A percentile compares a stretch with the other conserved stretches of the same genome.
These are phyloP conservation scores for Mormyrops attenuatus DNA, from an alignment of 2,797 vertebrate species.

Conservation along the genomic window DNA sequence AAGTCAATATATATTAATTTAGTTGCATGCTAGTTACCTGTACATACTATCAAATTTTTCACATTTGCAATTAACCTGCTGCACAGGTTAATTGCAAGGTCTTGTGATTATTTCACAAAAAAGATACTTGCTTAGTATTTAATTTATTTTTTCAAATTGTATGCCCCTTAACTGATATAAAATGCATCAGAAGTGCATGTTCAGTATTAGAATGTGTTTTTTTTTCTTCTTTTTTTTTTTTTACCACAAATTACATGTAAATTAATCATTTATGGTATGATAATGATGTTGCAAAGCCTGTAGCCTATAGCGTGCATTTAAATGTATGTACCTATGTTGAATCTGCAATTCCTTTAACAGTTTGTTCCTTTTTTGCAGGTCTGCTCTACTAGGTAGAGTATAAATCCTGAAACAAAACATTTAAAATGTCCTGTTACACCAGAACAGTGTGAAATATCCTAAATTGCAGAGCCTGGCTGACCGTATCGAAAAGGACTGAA, in stretches of 20 bases:
- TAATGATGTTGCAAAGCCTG: neutral
- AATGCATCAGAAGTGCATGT: neutral
- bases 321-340: neutral
- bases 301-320: neutral
- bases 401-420: constrained; percentile 39
- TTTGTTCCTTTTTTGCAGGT: constrained; percentile 57
- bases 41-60: neutral
- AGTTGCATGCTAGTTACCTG: neutral
- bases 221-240: neutral
- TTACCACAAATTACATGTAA: neutral
- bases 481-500: constrained; percentile 36
- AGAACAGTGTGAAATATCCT: constrained; percentile 50
- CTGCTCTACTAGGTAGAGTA: constrained; percentile 77
- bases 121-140: neutral
- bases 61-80: neutral
- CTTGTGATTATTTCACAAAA: neutral
- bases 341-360: neutral
- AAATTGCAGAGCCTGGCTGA: constrained; percentile 54
- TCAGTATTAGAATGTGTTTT: neutral
- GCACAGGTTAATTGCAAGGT: neutral
- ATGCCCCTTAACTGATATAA: neutral
- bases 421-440: constrained; percentile 24
- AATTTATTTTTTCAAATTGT: neutral
- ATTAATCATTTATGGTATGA: neutral
- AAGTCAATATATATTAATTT: neutral